Evolutionary conservation across 2,797 vertebrate genomes (phyloP).

Genomic region (Carapus acus): DNA sequence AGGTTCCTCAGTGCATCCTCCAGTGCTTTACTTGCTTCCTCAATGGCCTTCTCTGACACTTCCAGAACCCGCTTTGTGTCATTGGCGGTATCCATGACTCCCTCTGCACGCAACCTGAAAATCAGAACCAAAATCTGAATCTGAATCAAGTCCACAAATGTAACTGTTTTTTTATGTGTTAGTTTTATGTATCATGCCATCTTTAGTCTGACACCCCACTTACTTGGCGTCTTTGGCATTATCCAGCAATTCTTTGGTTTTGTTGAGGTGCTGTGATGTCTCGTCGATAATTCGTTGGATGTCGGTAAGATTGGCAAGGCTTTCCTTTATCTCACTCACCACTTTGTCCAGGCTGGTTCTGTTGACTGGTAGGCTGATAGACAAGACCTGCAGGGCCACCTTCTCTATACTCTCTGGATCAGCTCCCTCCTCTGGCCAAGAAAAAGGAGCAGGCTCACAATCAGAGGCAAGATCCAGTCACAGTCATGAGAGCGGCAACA

Average conservation of each 20-base stretch:
- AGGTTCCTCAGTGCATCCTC: conserved; percentile 59
- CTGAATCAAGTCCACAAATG: no score
- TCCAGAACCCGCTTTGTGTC: conserved; percentile 64
- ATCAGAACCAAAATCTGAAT: background rate
- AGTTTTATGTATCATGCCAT: no score
- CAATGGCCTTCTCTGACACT: conserved; percentile 51
- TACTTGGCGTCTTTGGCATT: conserved; percentile 74
- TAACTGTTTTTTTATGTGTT: no score
- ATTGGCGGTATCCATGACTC: conserved; percentile 54
- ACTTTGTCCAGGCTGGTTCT: conserved; percentile 57
- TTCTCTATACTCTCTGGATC: conserved; percentile 83
- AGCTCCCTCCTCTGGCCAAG: conserved; percentile 79
- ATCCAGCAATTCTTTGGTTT: conserved; percentile 68
- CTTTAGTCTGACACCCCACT: conserved; percentile 29
- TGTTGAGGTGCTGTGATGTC: conserved; percentile 64
- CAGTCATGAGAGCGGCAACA: background rate
- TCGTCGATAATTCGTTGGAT: conserved; percentile 70
- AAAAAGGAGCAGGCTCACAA: background rate
- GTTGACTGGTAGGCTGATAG: conserved; percentile 76
- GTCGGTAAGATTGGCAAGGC: conserved; percentile 70
- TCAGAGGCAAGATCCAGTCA: background rate
- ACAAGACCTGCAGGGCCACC: conserved; percentile 76
- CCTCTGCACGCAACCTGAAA: conserved; percentile 68
- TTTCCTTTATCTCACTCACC: conserved; percentile 72
- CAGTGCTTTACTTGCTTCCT: conserved; percentile 61